Conservation (phyloP, 2,888 invertebrate genomes). For the Cheilosia urbana region DNA sequence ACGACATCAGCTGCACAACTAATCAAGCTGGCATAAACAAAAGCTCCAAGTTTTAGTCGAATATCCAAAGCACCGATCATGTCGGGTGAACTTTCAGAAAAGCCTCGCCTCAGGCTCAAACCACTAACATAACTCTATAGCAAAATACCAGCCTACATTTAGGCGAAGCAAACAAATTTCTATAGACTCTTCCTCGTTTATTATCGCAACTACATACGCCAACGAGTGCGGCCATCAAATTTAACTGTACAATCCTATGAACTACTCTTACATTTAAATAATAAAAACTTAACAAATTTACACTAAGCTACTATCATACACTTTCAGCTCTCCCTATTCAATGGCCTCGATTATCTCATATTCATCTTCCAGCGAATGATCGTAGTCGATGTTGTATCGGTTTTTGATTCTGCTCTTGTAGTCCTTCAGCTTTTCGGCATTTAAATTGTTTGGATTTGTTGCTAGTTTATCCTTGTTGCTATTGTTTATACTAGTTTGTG, state of each 20-base stretch:
- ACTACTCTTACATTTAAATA: slow-evolving; percentile 33
- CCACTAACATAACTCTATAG: neutral
- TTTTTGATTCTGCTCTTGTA: slow-evolving; percentile 83
- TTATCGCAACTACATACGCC: slow-evolving; percentile 13
- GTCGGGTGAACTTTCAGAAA: neutral
- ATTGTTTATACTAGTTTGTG: slow-evolving; percentile 74
- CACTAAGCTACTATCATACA: slow-evolving; percentile 63
- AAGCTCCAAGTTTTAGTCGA: slow-evolving; percentile 20
- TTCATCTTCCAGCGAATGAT: slow-evolving; percentile 83
- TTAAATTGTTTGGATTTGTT: slow-evolving; percentile 64
- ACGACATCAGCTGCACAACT: slow-evolving; percentile 40
- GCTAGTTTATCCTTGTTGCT: slow-evolving; percentile 71
- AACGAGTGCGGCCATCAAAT: slow-evolving; percentile 6
- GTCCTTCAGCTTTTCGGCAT: slow-evolving; percentile 79
- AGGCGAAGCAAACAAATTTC: neutral
- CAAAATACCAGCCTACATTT: neutral
- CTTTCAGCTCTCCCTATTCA: slow-evolving; percentile 78
- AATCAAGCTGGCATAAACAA: slow-evolving; percentile 26
- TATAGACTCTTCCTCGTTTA: slow-evolving; percentile 8
- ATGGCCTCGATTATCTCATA: slow-evolving; percentile 84
- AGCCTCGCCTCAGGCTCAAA: slow-evolving; percentile 10
- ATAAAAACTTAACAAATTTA: slow-evolving; percentile 71
- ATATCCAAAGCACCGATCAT: slow-evolving; percentile 2
- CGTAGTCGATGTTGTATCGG: slow-evolving; percentile 84
- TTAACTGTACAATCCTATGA: slow-evolving; percentile 31